Evolutionary conservation across 2,797 vertebrate genomes (phyloP), one percentile per base, ranked within the genome.

Genomic region (Enteromius anoplus): DNA sequence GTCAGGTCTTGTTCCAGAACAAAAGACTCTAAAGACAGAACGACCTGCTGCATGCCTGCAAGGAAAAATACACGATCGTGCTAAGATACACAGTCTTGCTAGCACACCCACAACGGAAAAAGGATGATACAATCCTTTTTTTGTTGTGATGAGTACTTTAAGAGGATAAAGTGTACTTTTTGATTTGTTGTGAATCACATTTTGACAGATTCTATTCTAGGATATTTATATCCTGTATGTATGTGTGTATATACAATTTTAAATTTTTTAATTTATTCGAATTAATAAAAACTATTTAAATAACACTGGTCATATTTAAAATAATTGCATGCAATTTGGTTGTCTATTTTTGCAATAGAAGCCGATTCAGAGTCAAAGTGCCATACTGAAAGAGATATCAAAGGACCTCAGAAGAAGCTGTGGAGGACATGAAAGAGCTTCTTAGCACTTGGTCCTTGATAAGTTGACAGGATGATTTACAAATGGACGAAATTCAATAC

Each of bases 1-100:
- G 92, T 91, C 10, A 23, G 85, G 88, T 89, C 91, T 91, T 93
- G 91, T 89, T 90, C 71, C n/a, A 15, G 66, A 88, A 80, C 85
- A 62, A 69, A 79, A 47, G 34, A 62, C 75, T 75, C 82, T 8
- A 51, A 77, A 83, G 70, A 12, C 29, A 4, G 42, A 64, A 51
- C 17, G 68, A 58, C 75, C n/a, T n/a, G 19, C 73, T 60, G 53
- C 42, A 75, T 83, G 49, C 26, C 47, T 78, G 23, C 64, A 75
- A 81, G 47, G 26, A 53, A 51, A 84, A 83, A 85, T 72, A 82
- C 72, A 79, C 34, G 62, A 65, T 45, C 0, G 2, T 40, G 47
- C 9, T 65, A 51, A 81, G 40, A 58, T 4, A 66, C n/a, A 66
- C 45, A 70, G 55, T 71, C 42, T 65, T 40, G n/a, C 21, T 64